Conservation (phyloP, 2,797 vertebrate genomes). For the Oceanodroma leucorhoa region DNA sequence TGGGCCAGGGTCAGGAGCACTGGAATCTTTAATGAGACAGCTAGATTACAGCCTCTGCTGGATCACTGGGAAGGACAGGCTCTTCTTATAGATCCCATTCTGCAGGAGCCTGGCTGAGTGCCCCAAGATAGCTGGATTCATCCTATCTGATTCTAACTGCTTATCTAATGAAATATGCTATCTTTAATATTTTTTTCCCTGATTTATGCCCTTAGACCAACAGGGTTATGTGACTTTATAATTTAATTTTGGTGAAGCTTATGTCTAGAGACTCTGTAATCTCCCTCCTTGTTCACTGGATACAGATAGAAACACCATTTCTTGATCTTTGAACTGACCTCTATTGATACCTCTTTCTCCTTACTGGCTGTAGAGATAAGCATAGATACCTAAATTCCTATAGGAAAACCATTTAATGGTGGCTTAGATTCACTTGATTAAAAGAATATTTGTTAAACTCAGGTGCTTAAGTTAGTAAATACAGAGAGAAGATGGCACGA, state of each 20-base stretch:
- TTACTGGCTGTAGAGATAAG: neutral
- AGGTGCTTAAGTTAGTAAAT: neutral
- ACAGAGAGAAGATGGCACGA: neutral
- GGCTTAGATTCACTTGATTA: neutral
- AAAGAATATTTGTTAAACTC: neutral
- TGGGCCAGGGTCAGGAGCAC: neutral
- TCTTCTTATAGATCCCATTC: neutral
- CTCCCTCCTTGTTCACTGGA: neutral
- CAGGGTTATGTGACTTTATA: neutral
- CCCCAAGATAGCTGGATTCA: neutral
- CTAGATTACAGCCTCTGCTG: neutral
- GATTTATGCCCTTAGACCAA: neutral
- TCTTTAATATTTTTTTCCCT: neutral
- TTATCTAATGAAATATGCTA: neutral
- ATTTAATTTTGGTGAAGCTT: neutral
- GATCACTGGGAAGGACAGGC: neutral
- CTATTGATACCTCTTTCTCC: neutral
- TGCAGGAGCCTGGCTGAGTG: neutral
- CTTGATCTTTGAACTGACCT: neutral
- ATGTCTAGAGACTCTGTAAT: neutral
- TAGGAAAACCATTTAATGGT: neutral
- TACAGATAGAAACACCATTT: neutral
- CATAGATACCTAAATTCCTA: neutral
- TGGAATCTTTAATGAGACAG: neutral
- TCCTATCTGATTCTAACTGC: neutral